Evolutionary conservation across 2,113 vertebrate species (phyloP).

Genomic region (Lamprotornis superbus): DNA sequence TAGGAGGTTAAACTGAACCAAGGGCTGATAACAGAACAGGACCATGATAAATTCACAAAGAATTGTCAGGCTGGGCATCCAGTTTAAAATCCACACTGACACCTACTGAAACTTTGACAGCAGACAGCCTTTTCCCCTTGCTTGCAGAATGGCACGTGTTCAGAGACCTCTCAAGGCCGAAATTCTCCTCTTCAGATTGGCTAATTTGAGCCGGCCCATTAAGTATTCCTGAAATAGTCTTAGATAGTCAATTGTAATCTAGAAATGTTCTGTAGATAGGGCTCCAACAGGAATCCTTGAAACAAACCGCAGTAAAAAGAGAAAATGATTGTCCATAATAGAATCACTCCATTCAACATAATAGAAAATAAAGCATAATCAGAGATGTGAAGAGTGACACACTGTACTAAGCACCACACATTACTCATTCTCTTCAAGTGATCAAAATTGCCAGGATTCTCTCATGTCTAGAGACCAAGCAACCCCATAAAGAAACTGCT

Average conservation of each 20-base stretch:
- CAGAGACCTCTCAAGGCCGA: constrained; percentile 9
- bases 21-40: neutral
- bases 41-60: neutral
- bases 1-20: neutral
- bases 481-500: constrained; percentile 35
- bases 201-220: constrained; percentile 46
- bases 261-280: constrained; percentile 33
- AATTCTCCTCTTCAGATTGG: constrained; percentile 25
- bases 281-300: constrained; percentile 51
- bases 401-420: neutral
- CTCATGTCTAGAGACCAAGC: constrained; percentile 17
- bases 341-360: constrained; percentile 48
- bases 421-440: constrained; percentile 37
- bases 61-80: neutral
- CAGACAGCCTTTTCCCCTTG: constrained; percentile 4
- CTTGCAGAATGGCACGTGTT: neutral
- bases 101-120: constrained; percentile 41
- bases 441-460: constrained; percentile 39
- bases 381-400: constrained; percentile 40
- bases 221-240: constrained; percentile 54
- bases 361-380: constrained; percentile 68
- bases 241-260: constrained; percentile 32
- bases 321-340: constrained; percentile 61
- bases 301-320: constrained; percentile 27
- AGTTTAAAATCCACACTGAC: constrained; percentile 56